Percentiles rank a stretch among this genome's conserved stretches.
Evolutionary conservation across 2,888 invertebrate species (phyloP).

Genomic region (Zygothrica quintamaculata): DNA sequence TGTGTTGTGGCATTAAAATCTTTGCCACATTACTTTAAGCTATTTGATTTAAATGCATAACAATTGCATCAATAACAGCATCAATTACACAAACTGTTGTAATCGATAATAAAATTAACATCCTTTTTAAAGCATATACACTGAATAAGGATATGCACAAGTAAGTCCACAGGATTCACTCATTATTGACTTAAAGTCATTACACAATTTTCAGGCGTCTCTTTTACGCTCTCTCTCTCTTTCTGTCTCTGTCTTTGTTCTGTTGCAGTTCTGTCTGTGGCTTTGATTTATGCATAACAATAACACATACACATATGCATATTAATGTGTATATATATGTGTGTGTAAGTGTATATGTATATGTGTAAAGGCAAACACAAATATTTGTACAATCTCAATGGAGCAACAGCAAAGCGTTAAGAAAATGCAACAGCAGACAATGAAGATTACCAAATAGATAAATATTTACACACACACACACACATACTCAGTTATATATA

Average conservation of each 20-base stretch:
- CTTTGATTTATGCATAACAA: constrained; percentile 64
- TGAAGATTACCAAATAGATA: constrained; percentile 38
- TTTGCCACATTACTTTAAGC: too few relatives aligned
- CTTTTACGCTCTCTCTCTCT: constrained; percentile 12
- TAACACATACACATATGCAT: constrained; percentile 39
- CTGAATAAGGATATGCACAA: constrained; percentile 33
- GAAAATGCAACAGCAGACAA: constrained; percentile 45
- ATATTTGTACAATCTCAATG: constrained; percentile 71
- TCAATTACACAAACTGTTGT: background rate
- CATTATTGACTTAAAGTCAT: constrained; percentile 59
- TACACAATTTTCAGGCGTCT: constrained; percentile 17
- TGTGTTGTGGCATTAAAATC: too few relatives aligned
- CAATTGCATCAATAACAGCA: too few relatives aligned
- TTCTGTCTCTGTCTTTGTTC: background rate
- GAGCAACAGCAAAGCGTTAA: constrained; percentile 37
- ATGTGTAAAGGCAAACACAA: constrained; percentile 45
- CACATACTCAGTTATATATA: constrained; percentile 4
- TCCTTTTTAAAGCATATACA: constrained; percentile 3
- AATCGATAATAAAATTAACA: constrained; percentile 17
- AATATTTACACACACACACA: constrained; percentile 4
- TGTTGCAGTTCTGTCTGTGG: constrained; percentile 18
- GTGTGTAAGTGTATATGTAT: too few relatives aligned
- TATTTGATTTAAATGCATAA: too few relatives aligned
- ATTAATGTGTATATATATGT: background rate
- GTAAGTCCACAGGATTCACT: constrained; percentile 15